Conservation (phyloP, 2,113 vertebrate species). For the Scalopus aquaticus region DNA sequence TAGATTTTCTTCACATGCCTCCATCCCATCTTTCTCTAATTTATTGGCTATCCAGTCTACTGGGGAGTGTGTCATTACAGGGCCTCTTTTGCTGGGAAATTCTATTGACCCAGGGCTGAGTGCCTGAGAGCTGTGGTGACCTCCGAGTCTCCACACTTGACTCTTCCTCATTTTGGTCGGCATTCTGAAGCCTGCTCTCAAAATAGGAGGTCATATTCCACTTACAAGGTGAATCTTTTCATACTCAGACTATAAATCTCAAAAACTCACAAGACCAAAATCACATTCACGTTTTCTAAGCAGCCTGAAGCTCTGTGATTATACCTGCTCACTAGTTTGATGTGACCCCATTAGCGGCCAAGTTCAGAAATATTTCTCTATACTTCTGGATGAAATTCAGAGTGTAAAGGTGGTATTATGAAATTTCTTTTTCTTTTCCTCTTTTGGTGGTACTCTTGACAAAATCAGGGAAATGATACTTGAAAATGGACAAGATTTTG, state of each 20-base stretch:
- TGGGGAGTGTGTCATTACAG: rapidly evolving
- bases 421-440: background rate
- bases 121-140: background rate
- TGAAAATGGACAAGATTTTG: background rate
- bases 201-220: background rate
- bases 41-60: background rate
- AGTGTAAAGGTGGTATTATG: background rate
- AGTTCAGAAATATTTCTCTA: background rate
- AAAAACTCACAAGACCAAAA: background rate
- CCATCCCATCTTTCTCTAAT: background rate
- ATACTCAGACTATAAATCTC: background rate
- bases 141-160: background rate
- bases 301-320: background rate
- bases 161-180: background rate
- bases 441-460: background rate
- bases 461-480: background rate
- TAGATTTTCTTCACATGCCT: background rate
- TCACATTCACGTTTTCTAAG: background rate
- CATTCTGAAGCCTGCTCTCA: background rate
- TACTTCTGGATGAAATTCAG: background rate
- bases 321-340: background rate
- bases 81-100: background rate
- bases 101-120: background rate
- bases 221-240: background rate
- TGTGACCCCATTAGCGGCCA: background rate